These are phyloP conservation scores for Pseudoips prasinana DNA, from an alignment of 2,888 invertebrate genomes.

Conservation along the genomic window DNA sequence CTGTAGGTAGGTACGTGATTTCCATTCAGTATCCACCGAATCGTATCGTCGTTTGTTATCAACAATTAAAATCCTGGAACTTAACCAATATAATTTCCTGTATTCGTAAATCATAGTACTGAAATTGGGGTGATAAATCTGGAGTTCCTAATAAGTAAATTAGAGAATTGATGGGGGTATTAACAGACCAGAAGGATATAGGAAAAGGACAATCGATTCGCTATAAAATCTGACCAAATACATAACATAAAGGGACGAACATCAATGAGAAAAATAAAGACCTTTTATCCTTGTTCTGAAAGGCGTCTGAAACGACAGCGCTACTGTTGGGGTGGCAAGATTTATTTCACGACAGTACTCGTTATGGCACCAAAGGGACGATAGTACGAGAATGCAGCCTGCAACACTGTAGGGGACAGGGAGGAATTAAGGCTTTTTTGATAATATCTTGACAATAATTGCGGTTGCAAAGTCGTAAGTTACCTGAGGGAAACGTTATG, in stretches of 20 bases:
- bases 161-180: slow-evolving; percentile 18
- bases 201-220: slow-evolving; percentile 41
- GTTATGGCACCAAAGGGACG: slow-evolving; percentile 75
- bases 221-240: slow-evolving; percentile 65
- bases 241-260: slow-evolving; percentile 64
- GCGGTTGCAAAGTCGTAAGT: neutral
- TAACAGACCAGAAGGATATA: slow-evolving; percentile 10
- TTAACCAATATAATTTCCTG: slow-evolving; percentile 37
- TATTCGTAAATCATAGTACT: slow-evolving; percentile 28
- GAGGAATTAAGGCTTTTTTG: slow-evolving; percentile 22
- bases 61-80: slow-evolving; percentile 35
- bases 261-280: slow-evolving; percentile 73
- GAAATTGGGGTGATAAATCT: slow-evolving; percentile 22
- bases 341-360: slow-evolving; percentile 76
- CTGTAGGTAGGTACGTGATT: slow-evolving; percentile 26
- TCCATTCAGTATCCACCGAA: slow-evolving; percentile 16
- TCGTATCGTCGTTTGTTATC: slow-evolving; percentile 26
- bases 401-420: slow-evolving; percentile 44
- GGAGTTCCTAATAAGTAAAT: slow-evolving; percentile 25
- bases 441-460: slow-evolving; percentile 13
- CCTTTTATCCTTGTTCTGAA: slow-evolving; percentile 70
- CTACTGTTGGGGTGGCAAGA: slow-evolving; percentile 68
- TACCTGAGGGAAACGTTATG: neutral
- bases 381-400: slow-evolving; percentile 60
- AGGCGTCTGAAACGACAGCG: slow-evolving; percentile 59